Base-by-base conservation (phyloP, 2,113 vertebrate genomes). In the Pteropus alecto region DNA sequence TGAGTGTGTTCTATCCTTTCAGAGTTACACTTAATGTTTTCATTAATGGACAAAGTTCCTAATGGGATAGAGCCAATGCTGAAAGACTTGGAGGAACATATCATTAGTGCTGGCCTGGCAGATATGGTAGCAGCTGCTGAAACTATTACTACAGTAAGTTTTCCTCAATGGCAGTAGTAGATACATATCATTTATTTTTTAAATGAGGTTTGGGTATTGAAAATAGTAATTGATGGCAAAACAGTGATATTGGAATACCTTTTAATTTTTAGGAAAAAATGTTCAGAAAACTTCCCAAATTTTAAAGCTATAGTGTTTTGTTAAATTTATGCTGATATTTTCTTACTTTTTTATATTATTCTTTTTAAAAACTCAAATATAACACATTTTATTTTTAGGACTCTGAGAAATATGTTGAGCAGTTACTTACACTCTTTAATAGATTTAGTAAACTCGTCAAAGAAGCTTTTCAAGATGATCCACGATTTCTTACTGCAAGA, bases 11-110 rank as follows among this genome's bases (percentile, higher is more conserved):
- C 2, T 98, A 3, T 98, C 94, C 96, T 96, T 97, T 98, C 82
- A 99, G 99, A 99, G 97, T 97, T 99, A 92, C 99, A 99, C 97
- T 99, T 99, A 97, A 99, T 99, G 99, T 99, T 99, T 99, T 99
- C 99, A 6, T 98, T 99, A 91, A 99, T 99, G 99, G 99, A 99
- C 99, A 99, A 99, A 99, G 99, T 99, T 96, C 99, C 99, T 0
- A 99, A 98, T 97, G 99, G 99, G 85, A 99, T 99, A 92, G 99
- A 99, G 95, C 99, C 99, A 89, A 99, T 99, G 99, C 98, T 99
- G 91, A 99, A 99, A 98, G 99, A 99, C 98, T 98, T 99, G 97
- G 99, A 99, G 98, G 99, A 99, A n/a, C 99, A 99, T 98, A 99
- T 99, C 98, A 99, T 99, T 98, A 99, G 99, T 95, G 99, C 99